phyloP scores from a whole-genome alignment of 2,797 vertebrate genomes.

The Cyclura pinguis region DNA sequence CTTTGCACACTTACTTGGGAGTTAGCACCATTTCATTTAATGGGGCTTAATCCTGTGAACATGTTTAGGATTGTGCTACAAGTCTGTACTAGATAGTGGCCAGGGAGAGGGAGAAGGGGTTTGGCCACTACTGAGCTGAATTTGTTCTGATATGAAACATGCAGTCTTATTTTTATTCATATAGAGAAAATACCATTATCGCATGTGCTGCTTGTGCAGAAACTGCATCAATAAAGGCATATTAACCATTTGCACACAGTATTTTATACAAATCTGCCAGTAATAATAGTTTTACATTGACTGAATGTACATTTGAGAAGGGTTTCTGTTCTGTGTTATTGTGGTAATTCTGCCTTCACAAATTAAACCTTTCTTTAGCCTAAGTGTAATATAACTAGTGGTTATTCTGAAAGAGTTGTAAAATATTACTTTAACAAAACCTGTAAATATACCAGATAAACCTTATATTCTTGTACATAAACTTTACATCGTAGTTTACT shows the following conservation, averaged over 20 bases:
- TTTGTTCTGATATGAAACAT: conserved; percentile 34
- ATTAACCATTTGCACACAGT: conserved; percentile 65
- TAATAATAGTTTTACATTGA: conserved; percentile 59
- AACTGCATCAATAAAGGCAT: conserved; percentile 66
- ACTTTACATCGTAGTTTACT: conserved; percentile 77
- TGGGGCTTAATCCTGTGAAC: not conserved
- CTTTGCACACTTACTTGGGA: not conserved
- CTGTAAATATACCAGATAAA: conserved; percentile 87
- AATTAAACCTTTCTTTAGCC: conserved; percentile 76
- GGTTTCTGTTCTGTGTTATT: conserved; percentile 48
- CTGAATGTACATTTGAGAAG: conserved; percentile 64
- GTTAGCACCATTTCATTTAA: not conserved
- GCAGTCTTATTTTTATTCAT: conserved; percentile 35
- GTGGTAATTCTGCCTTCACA: conserved; percentile 63
- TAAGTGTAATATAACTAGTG: conserved; percentile 82
- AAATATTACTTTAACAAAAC: conserved; percentile 85
- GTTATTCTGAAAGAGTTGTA: conserved; percentile 83
- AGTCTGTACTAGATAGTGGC: not conserved
- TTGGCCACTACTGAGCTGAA: conserved; percentile 8
- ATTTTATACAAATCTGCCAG: conserved; percentile 66
- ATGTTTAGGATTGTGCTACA: not conserved
- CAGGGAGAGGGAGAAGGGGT: not conserved
- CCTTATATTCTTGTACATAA: conserved; percentile 88
- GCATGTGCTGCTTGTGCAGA: conserved; percentile 64
- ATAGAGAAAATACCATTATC: conserved; percentile 45